Base-by-base conservation (phyloP, 2,113 vertebrate genomes). In the Callospermophilus lateralis region DNA sequence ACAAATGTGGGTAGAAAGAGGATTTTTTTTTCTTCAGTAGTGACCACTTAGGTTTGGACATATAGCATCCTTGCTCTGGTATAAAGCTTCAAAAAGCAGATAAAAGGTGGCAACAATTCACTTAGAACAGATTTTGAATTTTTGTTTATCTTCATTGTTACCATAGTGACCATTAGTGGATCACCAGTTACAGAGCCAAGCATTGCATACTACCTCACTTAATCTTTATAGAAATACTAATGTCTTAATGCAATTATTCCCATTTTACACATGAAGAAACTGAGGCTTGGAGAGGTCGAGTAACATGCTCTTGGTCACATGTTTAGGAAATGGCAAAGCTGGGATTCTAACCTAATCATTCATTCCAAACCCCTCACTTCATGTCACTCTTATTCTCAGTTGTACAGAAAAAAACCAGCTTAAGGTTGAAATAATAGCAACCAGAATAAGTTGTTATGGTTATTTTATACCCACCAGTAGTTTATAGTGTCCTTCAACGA, bases 1-100 rank as follows among this genome's bases (percentile, higher is more conserved):
- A 95, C 94, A 90, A 95, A 96, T 89, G n/a, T 48, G 77, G 42
- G 30, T 61, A 90, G 39, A 84, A 94, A 95, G 68, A 90, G 51
- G 12, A 22, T 51, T 74, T 53, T 93, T 8, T 87, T 95, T 55
- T 30, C 81, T 84, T 93, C 78, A 24, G n/a, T 48, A 63, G 53
- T 85, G 74, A 87, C 89, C 83, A 95, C 81, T 96, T 94, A 91
- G 30, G 11, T 84, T 93, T 84, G 39, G n/a, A 28, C 24, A 84
- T 37, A 83, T 5, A 85, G 65, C 51, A 72, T 86, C 13, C 45
- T 94, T 89, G 19, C 65, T 90, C 51, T 53, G n/a, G 15, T 89
- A 68, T 30, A 86, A 42, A 88, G 53, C 15, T 55, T 70, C 32
- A 45, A 79, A 45, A 84, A 65, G 39, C 30, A 84, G 51, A 89